phyloP scores from a whole-genome alignment of 2,113 vertebrate genomes.

The Pelusios castaneus region DNA sequence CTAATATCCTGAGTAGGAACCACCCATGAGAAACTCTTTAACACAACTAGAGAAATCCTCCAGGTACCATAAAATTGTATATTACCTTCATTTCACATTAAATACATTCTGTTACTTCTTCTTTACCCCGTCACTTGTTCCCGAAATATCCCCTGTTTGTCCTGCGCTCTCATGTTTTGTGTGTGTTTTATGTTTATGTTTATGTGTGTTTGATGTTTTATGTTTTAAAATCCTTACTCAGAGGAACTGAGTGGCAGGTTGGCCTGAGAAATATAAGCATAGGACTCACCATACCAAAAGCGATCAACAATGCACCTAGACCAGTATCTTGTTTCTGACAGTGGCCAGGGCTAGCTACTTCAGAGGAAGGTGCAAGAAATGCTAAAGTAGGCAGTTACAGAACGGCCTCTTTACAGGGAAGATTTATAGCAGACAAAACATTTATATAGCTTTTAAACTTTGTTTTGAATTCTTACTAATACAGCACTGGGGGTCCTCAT shows the following conservation, averaged over 20 bases:
- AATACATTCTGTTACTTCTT: neutral
- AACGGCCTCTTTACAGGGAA: neutral
- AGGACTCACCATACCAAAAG: neutral
- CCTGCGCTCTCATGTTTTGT: neutral
- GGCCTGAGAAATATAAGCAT: neutral
- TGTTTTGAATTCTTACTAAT: neutral
- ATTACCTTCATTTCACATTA: rapidly evolving
- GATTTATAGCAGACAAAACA: neutral
- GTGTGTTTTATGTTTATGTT: too few relatives aligned
- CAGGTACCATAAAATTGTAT: rapidly evolving
- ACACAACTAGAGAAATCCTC: neutral
- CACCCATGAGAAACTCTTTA: neutral
- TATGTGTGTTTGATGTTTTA: too few relatives aligned
- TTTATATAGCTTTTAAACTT: neutral
- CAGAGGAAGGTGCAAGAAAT: neutral
- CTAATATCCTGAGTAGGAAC: neutral
- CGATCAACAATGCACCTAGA: neutral
- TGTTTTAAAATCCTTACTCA: neutral
- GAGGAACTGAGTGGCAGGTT: rapidly evolving
- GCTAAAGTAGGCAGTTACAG: neutral
- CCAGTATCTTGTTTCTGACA: neutral
- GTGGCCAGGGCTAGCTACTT: neutral
- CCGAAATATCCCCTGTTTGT: neutral
- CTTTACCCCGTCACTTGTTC: rapidly evolving
- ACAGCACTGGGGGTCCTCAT: neutral